Evolutionary conservation across 2,888 invertebrate genomes (phyloP).

Genomic region (Nudaria mundana): DNA sequence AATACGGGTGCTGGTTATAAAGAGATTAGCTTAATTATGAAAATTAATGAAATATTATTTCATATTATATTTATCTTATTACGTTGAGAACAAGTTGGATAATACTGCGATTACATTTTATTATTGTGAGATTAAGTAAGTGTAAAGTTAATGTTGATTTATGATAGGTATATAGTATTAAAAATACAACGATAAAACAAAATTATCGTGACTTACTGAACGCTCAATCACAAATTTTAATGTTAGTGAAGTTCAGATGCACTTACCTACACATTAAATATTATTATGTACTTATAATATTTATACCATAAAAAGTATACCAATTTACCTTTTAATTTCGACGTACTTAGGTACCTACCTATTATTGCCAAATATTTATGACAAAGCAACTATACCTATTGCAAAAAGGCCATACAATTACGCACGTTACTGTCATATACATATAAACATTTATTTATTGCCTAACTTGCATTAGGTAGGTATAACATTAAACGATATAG

Average conservation of each 20-base stretch:
- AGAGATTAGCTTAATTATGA: too few species aligned
- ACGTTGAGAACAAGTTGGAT: conserved; percentile 22
- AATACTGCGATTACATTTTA: conserved; percentile 10
- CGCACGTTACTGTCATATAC: not conserved
- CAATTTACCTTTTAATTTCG: too few species aligned
- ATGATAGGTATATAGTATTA: conserved; percentile 25
- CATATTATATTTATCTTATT: too few species aligned
- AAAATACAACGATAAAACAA: conserved; percentile 20
- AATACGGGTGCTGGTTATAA: too few species aligned
- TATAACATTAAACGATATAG: not conserved
- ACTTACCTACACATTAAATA: not conserved
- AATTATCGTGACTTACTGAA: conserved; percentile 17
- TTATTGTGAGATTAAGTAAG: conserved; percentile 2
- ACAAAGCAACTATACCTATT: not conserved
- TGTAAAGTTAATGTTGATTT: conserved; percentile 21
- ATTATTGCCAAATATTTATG: too few species aligned
- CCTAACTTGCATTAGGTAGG: not conserved
- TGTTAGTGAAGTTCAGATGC: conserved; percentile 12
- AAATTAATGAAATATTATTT: too few species aligned
- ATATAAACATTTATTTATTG: not conserved
- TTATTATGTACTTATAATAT: too few species aligned
- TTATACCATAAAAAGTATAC: too few species aligned
- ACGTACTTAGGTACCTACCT: too few species aligned
- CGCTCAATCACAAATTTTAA: too few species aligned
- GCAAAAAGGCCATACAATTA: not conserved